Conservation (phyloP, 2,888 invertebrate species). For the Onthophagus sagittarius region DNA sequence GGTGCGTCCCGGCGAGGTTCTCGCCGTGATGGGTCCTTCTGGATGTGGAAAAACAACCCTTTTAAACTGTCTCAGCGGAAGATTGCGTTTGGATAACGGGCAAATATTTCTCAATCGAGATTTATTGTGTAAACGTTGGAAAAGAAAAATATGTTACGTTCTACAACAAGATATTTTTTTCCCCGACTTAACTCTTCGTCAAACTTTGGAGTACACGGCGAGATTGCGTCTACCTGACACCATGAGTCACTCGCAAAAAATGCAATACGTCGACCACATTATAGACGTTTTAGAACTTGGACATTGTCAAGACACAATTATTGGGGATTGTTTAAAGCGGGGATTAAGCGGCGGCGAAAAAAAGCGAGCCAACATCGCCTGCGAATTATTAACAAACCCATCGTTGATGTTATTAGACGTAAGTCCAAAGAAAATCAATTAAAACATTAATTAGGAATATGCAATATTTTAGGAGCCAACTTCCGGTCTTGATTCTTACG, state of each 20-base stretch:
- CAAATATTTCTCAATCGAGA: slow-evolving; percentile 48
- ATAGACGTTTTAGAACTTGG: slow-evolving; percentile 70
- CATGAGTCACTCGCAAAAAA: slow-evolving; percentile 66
- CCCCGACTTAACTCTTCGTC: slow-evolving; percentile 70
- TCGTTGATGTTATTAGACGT: slow-evolving; percentile 75
- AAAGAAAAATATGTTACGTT: slow-evolving; percentile 75
- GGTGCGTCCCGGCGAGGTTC: slow-evolving; percentile 70
- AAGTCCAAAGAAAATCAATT: slow-evolving; percentile 45
- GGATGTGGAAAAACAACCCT: slow-evolving; percentile 77
- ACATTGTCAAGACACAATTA: slow-evolving; percentile 72
- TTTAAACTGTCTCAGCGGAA: slow-evolving; percentile 70
- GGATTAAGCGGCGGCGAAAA: slow-evolving; percentile 81
- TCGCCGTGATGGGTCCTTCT: slow-evolving; percentile 80
- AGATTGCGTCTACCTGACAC: slow-evolving; percentile 65
- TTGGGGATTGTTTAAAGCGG: slow-evolving; percentile 70
- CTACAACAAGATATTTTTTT: slow-evolving; percentile 80
- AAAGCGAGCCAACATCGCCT: slow-evolving; percentile 78
- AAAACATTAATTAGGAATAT: neutral
- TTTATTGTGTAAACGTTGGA: slow-evolving; percentile 60
- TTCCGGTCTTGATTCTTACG: slow-evolving; percentile 76
- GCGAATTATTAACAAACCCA: slow-evolving; percentile 77
- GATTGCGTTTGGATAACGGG: slow-evolving; percentile 63
- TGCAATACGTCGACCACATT: slow-evolving; percentile 73
- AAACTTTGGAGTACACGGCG: slow-evolving; percentile 65
- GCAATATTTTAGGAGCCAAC: slow-evolving; percentile 66